Conservation (phyloP, 2,888 invertebrate genomes). For the Rhamphomyia laevipes region DNA sequence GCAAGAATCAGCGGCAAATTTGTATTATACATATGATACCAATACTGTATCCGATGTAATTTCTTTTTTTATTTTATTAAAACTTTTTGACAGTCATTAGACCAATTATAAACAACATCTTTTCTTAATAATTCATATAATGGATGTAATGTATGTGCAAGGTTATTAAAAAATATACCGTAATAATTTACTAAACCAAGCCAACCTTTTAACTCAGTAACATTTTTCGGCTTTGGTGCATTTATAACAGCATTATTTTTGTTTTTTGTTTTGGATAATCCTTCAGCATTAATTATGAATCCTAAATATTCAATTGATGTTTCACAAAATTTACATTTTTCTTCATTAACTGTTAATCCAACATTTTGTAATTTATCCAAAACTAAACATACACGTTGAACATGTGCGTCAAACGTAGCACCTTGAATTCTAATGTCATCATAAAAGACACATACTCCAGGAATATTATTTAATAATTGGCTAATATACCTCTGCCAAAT, state of each 20-base stretch:
- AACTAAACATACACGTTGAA: neutral
- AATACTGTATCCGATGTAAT: constrained; percentile 8
- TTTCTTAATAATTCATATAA: constrained; percentile 9
- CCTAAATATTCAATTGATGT: constrained; percentile 10
- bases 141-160: constrained; percentile 1
- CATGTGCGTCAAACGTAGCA: too few species aligned
- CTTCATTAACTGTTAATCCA: constrained; percentile 12
- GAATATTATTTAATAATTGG: neutral
- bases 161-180: constrained; percentile 9
- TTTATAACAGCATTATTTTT: constrained; percentile 3
- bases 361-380: constrained; percentile 7
- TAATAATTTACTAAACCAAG: constrained; percentile 12
- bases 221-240: constrained; percentile 6
- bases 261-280: neutral
- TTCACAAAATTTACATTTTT: constrained; percentile 12
- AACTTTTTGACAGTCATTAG: constrained; percentile 8
- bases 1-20: constrained; percentile 7
- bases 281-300: constrained; percentile 8
- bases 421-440: too few species aligned
- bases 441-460: neutral
- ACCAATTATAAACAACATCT: constrained; percentile 8
- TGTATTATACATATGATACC: constrained; percentile 12
- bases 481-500: constrained; percentile 13
- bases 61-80: constrained; percentile 14
- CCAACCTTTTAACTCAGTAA: too few species aligned